A percentile compares a stretch with the other conserved stretches of the same genome.
Conservation (phyloP, 2,888 invertebrate genomes). For the Steinernema scapterisci region DNA sequence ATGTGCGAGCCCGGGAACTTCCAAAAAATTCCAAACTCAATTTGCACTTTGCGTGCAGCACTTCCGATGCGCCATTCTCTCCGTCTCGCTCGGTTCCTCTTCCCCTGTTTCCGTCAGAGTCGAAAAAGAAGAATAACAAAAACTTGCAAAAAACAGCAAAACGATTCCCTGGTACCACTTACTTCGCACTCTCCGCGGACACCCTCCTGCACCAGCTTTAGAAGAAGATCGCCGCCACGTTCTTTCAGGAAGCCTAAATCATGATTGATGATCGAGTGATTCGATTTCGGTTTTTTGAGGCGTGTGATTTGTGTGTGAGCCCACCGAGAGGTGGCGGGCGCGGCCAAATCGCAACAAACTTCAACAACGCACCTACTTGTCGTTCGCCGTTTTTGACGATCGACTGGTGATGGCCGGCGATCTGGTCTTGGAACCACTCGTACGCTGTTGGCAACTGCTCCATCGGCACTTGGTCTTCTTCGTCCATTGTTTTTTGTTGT, state of each 20-base stretch:
- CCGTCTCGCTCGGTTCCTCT: background rate
- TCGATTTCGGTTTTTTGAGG: background rate
- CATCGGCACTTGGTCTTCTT: constrained; percentile 14
- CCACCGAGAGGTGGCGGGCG: background rate
- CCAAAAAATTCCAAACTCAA: background rate
- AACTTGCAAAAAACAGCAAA: too few relatives aligned
- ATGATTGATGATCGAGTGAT: background rate
- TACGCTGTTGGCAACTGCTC: constrained; percentile 49
- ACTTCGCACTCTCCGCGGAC: constrained; percentile 60
- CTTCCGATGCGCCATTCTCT: background rate
- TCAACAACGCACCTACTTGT: constrained; percentile 62
- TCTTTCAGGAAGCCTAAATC: constrained; percentile 61
- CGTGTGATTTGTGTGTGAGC: background rate
- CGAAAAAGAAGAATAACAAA: background rate
- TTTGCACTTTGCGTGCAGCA: background rate
- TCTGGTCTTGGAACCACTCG: constrained; percentile 60
- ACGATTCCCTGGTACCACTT: background rate
- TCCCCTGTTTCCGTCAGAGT: background rate
- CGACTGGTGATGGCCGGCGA: constrained; percentile 66
- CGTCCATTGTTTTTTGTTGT: constrained; percentile 8
- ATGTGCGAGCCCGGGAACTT: too few relatives aligned
- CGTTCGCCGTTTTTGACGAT: constrained; percentile 63
- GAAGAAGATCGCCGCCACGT: constrained; percentile 48
- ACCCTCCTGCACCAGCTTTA: constrained; percentile 60
- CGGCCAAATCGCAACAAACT: too few relatives aligned